Evolutionary conservation across 1,140 invertebrate genomes (phyloP).

Genomic region (Papilio machaon): DNA sequence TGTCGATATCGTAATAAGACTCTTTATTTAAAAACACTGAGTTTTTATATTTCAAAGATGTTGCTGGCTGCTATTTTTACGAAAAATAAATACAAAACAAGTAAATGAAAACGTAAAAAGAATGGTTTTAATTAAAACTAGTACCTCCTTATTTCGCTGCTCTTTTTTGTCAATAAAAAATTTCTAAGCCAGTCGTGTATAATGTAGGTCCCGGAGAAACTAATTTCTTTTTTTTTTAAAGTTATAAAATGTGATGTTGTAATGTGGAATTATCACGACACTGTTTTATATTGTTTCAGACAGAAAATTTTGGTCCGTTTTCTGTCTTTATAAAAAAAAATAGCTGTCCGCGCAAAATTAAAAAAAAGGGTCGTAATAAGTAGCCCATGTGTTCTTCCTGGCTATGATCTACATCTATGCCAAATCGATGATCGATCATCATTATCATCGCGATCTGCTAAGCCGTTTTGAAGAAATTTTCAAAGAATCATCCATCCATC

Average conservation of each 20-base stretch:
- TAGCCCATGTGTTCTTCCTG: too few species aligned
- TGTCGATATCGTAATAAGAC: neutral
- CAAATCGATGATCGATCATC: too few species aligned
- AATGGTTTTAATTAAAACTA: conserved; percentile 21
- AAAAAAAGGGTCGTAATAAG: too few species aligned
- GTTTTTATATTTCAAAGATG: neutral
- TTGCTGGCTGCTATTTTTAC: neutral
- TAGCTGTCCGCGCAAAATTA: too few species aligned
- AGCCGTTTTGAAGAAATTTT: too few species aligned
- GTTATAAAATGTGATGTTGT: neutral
- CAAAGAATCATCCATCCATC: too few species aligned
- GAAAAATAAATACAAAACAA: neutral
- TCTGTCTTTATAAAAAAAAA: neutral
- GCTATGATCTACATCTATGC: too few species aligned
- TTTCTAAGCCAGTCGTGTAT: neutral
- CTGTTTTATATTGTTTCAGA: neutral
- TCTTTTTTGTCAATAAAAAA: conserved; percentile 4
- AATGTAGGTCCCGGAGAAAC: neutral
- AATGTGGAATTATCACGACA: neutral
- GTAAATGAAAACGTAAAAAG: conserved; percentile 3
- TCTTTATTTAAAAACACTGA: neutral
- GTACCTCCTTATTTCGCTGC: conserved; percentile 8
- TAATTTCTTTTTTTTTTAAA: neutral
- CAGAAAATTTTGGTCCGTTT: neutral
- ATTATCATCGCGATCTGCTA: too few species aligned